Percentiles rank a stretch among this genome's conserved stretches.
Conservation (phyloP, 2,797 vertebrate genomes). For the Enteromius fasciolatus region DNA sequence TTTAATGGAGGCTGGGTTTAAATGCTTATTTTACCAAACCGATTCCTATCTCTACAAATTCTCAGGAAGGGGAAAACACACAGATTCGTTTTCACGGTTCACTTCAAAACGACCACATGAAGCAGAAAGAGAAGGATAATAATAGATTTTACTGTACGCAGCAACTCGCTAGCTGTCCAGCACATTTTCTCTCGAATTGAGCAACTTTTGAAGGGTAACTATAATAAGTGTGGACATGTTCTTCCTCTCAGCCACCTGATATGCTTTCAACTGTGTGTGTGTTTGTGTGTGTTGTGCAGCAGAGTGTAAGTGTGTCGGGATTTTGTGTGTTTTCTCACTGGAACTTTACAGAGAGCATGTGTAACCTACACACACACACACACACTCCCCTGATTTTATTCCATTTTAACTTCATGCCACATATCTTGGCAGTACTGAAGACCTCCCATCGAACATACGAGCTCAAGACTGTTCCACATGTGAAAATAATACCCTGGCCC, state of each 20-base stretch:
- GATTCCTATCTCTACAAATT: conserved; percentile 65
- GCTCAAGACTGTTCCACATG: conserved; percentile 71
- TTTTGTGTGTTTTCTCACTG: conserved; percentile 25
- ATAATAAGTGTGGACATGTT: conserved; percentile 62
- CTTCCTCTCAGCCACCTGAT: conserved; percentile 49
- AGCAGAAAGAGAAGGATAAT: conserved; percentile 49
- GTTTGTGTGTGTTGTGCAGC: conserved; percentile 36
- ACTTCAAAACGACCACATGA: conserved; percentile 56
- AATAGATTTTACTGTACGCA: conserved; percentile 52
- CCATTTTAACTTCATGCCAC: conserved; percentile 78
- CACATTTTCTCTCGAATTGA: conserved; percentile 6
- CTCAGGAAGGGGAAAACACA: conserved; percentile 59
- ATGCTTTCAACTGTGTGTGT: conserved; percentile 36
- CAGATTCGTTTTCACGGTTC: conserved; percentile 51
- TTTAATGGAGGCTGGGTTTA: conserved; percentile 58
- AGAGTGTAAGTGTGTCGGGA: conserved; percentile 53
- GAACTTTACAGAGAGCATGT: conserved; percentile 32
- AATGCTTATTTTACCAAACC: conserved; percentile 59
- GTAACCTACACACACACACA: conserved; percentile 45
- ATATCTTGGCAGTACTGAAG: conserved; percentile 75
- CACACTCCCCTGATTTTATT: conserved; percentile 73
- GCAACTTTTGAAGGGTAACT: conserved; percentile 41
- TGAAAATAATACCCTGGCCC: conserved; percentile 76
- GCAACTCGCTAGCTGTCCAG: conserved; percentile 52
- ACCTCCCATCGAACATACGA: conserved; percentile 72